Conservation (phyloP, 2,888 invertebrate genomes). For the Polia nebulosa region DNA sequence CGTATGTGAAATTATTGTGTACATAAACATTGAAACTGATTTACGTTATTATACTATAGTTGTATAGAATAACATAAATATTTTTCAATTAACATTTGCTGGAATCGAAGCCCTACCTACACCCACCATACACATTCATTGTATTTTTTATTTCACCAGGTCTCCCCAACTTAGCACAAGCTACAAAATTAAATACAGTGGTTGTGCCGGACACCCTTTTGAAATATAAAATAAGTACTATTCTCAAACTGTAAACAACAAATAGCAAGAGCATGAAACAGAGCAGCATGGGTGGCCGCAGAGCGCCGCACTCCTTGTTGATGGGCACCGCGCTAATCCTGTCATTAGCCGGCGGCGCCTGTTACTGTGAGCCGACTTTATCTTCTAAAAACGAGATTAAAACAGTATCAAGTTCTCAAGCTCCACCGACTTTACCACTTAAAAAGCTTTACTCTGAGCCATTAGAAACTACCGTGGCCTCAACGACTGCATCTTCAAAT, state of each 20-base stretch:
- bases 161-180: slow-evolving; percentile 21
- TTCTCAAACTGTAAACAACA: slow-evolving; percentile 18
- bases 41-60: not conserved
- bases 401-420: slow-evolving; percentile 76
- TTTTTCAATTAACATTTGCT: not conserved
- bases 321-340: slow-evolving; percentile 77
- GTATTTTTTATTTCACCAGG: slow-evolving; percentile 46
- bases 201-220: slow-evolving; percentile 53
- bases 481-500: slow-evolving; percentile 78
- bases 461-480: slow-evolving; percentile 78
- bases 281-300: slow-evolving; percentile 66
- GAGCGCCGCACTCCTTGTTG: slow-evolving; percentile 71
- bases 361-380: slow-evolving; percentile 75
- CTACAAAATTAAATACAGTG: slow-evolving; percentile 41
- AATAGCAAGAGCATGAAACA: slow-evolving; percentile 51
- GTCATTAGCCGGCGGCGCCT: slow-evolving; percentile 77
- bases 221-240: slow-evolving; percentile 26
- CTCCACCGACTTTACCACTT: slow-evolving; percentile 72
- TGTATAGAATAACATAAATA: not conserved
- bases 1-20: not conserved
- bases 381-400: slow-evolving; percentile 76
- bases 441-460: slow-evolving; percentile 75
- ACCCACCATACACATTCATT: not conserved
- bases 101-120: not conserved
- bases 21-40: not conserved